Conservation (phyloP, 53 echinoderm and acorn worm genomes). For the Henricia sp. region DNA sequence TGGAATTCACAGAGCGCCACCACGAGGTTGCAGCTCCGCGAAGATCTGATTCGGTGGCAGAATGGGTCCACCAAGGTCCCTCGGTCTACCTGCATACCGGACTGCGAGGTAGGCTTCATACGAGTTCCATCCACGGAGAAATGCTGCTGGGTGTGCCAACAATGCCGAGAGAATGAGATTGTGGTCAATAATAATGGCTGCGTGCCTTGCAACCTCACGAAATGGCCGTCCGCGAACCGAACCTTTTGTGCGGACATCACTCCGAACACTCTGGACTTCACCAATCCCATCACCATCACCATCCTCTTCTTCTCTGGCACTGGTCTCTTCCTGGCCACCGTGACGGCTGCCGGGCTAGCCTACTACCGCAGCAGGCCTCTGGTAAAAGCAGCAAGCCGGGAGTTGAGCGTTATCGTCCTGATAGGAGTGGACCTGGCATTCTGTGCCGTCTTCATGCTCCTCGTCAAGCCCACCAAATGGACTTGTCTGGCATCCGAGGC, state of each 20-base stretch:
- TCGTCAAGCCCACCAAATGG: neutral
- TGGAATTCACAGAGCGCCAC: conserved; percentile 57
- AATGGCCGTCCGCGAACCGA: conserved; percentile 66
- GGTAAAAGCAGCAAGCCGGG: conserved; percentile 62
- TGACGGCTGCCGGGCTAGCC: conserved; percentile 31
- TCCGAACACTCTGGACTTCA: conserved; percentile 11
- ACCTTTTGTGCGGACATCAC: conserved; percentile 44
- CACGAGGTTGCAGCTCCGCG: conserved; percentile 48
- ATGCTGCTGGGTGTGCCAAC: conserved; percentile 79
- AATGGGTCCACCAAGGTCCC: neutral
- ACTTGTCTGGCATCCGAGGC: conserved; percentile 7
- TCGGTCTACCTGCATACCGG: conserved; percentile 67
- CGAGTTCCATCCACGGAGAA: conserved; percentile 37
- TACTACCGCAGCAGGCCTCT: conserved; percentile 4
- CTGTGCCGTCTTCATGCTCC: conserved; percentile 25
- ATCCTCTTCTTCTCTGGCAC: neutral
- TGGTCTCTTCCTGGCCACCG: neutral
- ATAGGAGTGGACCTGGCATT: conserved; percentile 42
- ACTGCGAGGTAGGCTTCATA: conserved; percentile 54
- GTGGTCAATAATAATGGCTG: conserved; percentile 65
- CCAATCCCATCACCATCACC: conserved; percentile 5
- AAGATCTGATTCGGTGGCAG: conserved; percentile 55
- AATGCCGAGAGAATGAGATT: conserved; percentile 59
- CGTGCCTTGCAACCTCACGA: conserved; percentile 38
- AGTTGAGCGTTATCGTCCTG: conserved; percentile 45